phyloP scores from a whole-genome alignment of 2,888 invertebrate genomes.

The Drosophila pegasa region DNA sequence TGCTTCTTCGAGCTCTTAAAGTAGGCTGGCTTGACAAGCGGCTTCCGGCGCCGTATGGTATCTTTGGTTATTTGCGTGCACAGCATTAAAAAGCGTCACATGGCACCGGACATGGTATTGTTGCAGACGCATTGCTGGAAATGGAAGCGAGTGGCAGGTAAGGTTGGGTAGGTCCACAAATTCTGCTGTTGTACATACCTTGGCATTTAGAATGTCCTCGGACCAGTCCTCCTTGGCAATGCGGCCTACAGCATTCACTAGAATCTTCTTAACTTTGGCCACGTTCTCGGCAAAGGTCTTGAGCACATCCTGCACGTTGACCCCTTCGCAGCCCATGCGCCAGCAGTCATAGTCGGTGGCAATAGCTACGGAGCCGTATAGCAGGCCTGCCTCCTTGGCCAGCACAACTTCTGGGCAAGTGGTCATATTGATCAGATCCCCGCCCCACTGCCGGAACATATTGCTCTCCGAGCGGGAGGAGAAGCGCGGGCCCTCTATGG shows the following conservation, averaged over 20 bases:
- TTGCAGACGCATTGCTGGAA: constrained; percentile 80
- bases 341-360: constrained; percentile 99
- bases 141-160: constrained; percentile 15
- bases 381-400: constrained; percentile 97
- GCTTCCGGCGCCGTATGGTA: constrained; percentile 61
- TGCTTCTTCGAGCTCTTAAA: constrained; percentile 46
- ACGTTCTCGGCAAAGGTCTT: constrained; percentile 92
- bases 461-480: constrained; percentile 96
- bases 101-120: constrained; percentile 80
- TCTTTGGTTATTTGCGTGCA: constrained; percentile 75
- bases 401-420: constrained; percentile 97
- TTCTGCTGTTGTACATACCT: constrained; percentile 85
- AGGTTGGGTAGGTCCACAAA: background rate
- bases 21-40: constrained; percentile 30
- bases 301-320: constrained; percentile 91
- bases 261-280: constrained; percentile 90
- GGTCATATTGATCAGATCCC: constrained; percentile 98
- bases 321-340: constrained; percentile 89
- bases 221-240: constrained; percentile 91
- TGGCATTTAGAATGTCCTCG: constrained; percentile 87
- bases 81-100: constrained; percentile 80
- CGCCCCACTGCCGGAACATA: constrained; percentile 94
- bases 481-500: constrained; percentile 96
- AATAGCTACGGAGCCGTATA: constrained; percentile 96
- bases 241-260: constrained; percentile 89